Conservation (phyloP, 1,140 invertebrate species). For the Colletes gigas region DNA sequence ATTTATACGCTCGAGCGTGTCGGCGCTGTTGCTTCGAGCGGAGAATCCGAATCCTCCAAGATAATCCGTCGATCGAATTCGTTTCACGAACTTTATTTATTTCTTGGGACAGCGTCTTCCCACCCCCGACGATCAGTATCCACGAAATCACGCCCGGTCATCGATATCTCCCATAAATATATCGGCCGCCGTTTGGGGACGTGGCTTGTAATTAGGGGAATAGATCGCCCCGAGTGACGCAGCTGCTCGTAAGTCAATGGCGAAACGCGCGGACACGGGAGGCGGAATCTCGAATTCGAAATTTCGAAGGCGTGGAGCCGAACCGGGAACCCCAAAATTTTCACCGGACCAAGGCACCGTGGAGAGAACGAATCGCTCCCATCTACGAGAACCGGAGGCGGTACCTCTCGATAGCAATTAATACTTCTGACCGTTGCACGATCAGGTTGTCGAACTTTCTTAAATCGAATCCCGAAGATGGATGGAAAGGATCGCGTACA, state of each 20-base stretch:
- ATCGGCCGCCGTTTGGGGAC: slow-evolving; percentile 16
- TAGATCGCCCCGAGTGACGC: slow-evolving; percentile 48
- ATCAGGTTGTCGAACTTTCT: slow-evolving; percentile 5
- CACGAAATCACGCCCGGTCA: slow-evolving; percentile 6
- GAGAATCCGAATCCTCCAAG: neutral
- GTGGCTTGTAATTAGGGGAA: slow-evolving; percentile 47
- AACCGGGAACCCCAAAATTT: slow-evolving; percentile 25
- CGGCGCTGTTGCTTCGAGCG: too few relatives aligned
- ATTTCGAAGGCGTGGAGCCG: slow-evolving; percentile 42
- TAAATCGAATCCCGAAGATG: neutral
- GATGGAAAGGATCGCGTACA: neutral
- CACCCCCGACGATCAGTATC: slow-evolving; percentile 1
- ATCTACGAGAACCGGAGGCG: neutral
- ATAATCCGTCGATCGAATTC: slow-evolving; percentile 1
- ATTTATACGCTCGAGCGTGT: too few relatives aligned
- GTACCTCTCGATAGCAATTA: slow-evolving; percentile 13
- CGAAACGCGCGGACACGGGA: neutral
- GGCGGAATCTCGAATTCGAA: slow-evolving; percentile 47
- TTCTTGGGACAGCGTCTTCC: neutral
- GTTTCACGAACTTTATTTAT: slow-evolving; percentile 19
- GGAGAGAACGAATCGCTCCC: neutral
- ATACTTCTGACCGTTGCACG: neutral
- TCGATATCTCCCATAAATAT: slow-evolving; percentile 35
- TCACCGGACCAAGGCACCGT: slow-evolving; percentile 7
- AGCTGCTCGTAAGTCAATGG: slow-evolving; percentile 42